Conservation (phyloP, 2,797 vertebrate genomes). For the Phalanger gymnotis region DNA sequence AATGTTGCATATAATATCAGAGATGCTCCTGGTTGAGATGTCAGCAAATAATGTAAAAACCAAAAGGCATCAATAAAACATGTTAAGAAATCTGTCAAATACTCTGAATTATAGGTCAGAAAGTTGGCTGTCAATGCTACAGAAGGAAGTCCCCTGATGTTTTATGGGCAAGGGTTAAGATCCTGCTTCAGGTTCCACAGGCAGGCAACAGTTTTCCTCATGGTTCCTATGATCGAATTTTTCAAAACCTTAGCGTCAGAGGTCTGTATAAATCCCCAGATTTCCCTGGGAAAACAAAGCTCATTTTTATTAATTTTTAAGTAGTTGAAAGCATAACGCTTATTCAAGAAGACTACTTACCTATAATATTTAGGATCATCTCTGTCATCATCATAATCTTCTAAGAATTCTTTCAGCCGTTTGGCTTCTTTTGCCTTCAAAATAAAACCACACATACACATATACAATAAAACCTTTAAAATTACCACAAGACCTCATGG, state of each 20-base stretch:
- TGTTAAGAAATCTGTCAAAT: not conserved
- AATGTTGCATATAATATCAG: not conserved
- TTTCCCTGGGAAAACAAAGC: not conserved
- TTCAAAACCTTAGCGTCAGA: not conserved
- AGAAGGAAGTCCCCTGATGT: not conserved
- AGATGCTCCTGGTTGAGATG: not conserved
- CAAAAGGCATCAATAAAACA: not conserved
- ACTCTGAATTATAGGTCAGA: not conserved
- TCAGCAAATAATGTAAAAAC: not conserved
- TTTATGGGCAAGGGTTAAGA: not conserved
- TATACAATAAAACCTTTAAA: not conserved
- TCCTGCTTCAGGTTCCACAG: not conserved
- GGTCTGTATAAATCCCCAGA: not conserved
- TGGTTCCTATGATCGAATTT: not conserved
- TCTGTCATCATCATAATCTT: conserved; percentile 98
- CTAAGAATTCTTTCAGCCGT: conserved; percentile 97
- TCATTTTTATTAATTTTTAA: not conserved
- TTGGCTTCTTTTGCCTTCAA: conserved; percentile 97
- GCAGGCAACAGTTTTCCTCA: not conserved
- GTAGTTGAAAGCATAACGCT: not conserved
- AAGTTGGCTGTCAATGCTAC: not conserved
- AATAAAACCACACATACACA: conserved; percentile 40
- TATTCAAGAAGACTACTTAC: conserved; percentile 79
- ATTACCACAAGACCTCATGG: conserved; percentile 20
- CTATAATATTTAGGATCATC: conserved; percentile 99